Evolutionary conservation across 2,113 vertebrate species (phyloP).

Genomic region (Burhinus bistriatus): DNA sequence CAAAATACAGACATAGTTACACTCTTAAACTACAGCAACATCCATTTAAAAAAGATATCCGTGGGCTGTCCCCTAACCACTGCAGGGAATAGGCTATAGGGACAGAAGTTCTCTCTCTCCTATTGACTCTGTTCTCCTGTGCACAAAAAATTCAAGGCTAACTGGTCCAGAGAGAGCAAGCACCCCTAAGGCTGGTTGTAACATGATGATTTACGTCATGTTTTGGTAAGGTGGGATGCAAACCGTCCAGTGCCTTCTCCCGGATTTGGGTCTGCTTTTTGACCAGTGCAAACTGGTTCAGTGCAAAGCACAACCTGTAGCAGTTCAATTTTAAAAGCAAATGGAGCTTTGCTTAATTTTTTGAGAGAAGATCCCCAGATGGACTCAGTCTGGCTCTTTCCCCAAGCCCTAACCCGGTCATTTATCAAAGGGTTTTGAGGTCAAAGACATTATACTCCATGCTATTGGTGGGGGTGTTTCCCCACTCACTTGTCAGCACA

Average conservation of each 20-base stretch:
- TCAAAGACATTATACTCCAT: neutral
- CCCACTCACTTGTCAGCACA: neutral
- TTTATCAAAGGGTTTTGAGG: neutral
- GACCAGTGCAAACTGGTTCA: neutral
- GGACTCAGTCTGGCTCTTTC: neutral
- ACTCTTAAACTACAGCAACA: neutral
- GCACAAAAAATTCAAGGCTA: neutral
- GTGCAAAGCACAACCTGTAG: neutral
- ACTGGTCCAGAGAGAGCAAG: neutral
- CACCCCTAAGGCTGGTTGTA: neutral
- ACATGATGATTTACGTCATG: fast-evolving
- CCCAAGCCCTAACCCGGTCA: neutral
- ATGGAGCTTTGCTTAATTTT: neutral
- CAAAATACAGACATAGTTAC: neutral
- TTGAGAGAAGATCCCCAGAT: neutral
- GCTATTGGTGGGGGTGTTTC: neutral
- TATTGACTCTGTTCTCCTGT: neutral
- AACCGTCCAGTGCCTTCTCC: neutral
- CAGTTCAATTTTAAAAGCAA: neutral
- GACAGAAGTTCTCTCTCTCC: neutral
- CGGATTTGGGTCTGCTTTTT: neutral
- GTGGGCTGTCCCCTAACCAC: neutral
- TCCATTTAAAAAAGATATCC: neutral
- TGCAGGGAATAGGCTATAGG: neutral
- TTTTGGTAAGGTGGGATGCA: neutral